Conservation (phyloP, 2,797 vertebrate genomes). For the Muscicapa striata region DNA sequence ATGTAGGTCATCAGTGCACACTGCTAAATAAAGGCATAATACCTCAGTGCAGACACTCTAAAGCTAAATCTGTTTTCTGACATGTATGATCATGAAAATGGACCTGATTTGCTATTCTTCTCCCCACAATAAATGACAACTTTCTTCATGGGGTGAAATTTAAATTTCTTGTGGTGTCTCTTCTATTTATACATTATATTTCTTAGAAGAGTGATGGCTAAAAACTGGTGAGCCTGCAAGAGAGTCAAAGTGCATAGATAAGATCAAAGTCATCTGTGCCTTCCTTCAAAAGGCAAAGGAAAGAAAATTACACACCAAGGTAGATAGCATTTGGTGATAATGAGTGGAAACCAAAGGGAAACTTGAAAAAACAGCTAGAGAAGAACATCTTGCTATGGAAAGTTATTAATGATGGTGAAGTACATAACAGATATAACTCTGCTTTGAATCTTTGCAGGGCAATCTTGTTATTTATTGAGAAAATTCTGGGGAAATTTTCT, state of each 20-base stretch:
- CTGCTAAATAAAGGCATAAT: background rate
- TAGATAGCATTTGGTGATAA: background rate
- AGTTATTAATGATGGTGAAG: background rate
- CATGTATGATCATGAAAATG: background rate
- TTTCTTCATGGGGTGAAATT: background rate
- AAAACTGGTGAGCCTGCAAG: background rate
- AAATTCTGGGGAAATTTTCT: background rate
- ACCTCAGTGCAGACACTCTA: background rate
- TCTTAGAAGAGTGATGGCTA: background rate
- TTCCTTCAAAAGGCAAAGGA: background rate
- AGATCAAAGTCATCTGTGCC: background rate
- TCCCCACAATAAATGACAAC: background rate
- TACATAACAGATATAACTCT: background rate
- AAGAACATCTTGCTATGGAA: background rate
- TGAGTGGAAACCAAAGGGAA: background rate
- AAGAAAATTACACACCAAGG: background rate
- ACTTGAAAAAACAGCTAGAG: background rate
- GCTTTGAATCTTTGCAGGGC: background rate
- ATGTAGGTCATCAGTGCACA: background rate
- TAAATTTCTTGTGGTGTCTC: background rate
- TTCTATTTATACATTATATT: background rate
- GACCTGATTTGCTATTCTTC: background rate
- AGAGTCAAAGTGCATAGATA: background rate
- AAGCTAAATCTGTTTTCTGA: background rate
- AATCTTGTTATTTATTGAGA: background rate